A percentile compares a stretch with the other conserved stretches of the same genome.
These are phyloP conservation scores for Thera obeliscata DNA, from an alignment of 2,888 invertebrate genomes.

Conservation along the genomic window DNA sequence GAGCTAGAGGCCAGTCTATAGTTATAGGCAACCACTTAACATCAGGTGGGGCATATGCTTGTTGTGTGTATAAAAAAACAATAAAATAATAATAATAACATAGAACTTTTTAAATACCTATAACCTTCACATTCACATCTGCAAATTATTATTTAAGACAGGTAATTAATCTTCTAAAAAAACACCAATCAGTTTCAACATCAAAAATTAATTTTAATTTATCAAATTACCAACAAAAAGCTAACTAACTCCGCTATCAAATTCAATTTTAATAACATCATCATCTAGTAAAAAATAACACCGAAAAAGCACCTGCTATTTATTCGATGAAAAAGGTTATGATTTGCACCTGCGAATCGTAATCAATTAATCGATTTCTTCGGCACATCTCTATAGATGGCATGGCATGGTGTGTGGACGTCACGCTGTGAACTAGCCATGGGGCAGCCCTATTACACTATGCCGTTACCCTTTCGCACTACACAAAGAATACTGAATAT, in stretches of 20 bases:
- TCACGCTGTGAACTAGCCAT: slow-evolving; percentile 47
- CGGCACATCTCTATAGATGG: slow-evolving; percentile 41
- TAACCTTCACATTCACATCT: no score
- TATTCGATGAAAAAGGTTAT: slow-evolving; percentile 41
- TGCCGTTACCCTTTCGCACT: not conserved
- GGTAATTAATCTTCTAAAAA: slow-evolving; percentile 11
- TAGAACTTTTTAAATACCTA: no score
- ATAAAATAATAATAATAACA: no score
- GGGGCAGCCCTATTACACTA: not conserved
- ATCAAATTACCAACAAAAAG: slow-evolving; percentile 32
- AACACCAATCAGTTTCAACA: slow-evolving; percentile 16
- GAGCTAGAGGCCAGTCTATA: no score
- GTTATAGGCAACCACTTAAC: no score
- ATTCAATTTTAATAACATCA: slow-evolving; percentile 65
- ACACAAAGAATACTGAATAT: no score
- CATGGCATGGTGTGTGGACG: slow-evolving; percentile 37
- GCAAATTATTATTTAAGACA: not conserved
- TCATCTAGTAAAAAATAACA: slow-evolving; percentile 48
- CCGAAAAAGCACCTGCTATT: slow-evolving; percentile 23
- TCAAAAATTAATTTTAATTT: slow-evolving; percentile 33
- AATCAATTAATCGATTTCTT: slow-evolving; percentile 56
- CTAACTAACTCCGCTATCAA: slow-evolving; percentile 35
- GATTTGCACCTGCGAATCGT: slow-evolving; percentile 58
- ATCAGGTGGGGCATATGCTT: no score
- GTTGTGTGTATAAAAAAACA: no score